Conservation (phyloP, 2,888 invertebrate genomes). For the Chaetoderma sp. region DNA sequence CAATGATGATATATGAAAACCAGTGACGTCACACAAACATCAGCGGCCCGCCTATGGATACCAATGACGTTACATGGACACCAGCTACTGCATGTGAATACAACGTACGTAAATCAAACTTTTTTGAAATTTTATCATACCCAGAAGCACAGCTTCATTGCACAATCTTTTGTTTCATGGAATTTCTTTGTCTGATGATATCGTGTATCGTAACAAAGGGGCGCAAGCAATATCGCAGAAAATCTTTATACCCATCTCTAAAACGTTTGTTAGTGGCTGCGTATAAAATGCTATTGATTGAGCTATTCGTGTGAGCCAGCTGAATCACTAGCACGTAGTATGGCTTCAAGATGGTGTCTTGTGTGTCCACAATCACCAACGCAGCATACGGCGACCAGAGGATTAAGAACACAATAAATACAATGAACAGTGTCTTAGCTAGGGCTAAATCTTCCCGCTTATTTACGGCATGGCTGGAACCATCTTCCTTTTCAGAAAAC, state of each 20-base stretch:
- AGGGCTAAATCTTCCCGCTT: slow-evolving; percentile 41
- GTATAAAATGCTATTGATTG: slow-evolving; percentile 47
- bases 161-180: too few species aligned
- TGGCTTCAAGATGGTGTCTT: slow-evolving; percentile 41
- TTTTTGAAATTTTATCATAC: too few species aligned
- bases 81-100: too few species aligned
- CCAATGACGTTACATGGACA: too few species aligned
- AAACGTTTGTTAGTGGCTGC: slow-evolving; percentile 43
- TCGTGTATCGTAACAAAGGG: too few species aligned
- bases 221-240: slow-evolving; percentile 8
- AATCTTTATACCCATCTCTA: slow-evolving; percentile 40
- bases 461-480: slow-evolving; percentile 7
- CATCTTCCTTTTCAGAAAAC: slow-evolving; percentile 12
- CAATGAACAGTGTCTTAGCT: slow-evolving; percentile 45
- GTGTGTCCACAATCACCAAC: slow-evolving; percentile 38
- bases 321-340: slow-evolving; percentile 43
- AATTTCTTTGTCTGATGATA: too few species aligned
- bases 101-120: too few species aligned
- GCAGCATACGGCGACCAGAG: slow-evolving; percentile 47
- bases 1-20: too few species aligned
- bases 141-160: too few species aligned
- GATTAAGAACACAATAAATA: slow-evolving; percentile 44
- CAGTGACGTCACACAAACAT: too few species aligned
- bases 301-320: slow-evolving; percentile 49
- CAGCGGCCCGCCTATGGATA: too few species aligned